Evolutionary conservation across 2,797 vertebrate genomes (phyloP), one percentile per base, ranked within the genome.

Genomic region (Pelochelys cantorii): DNA sequence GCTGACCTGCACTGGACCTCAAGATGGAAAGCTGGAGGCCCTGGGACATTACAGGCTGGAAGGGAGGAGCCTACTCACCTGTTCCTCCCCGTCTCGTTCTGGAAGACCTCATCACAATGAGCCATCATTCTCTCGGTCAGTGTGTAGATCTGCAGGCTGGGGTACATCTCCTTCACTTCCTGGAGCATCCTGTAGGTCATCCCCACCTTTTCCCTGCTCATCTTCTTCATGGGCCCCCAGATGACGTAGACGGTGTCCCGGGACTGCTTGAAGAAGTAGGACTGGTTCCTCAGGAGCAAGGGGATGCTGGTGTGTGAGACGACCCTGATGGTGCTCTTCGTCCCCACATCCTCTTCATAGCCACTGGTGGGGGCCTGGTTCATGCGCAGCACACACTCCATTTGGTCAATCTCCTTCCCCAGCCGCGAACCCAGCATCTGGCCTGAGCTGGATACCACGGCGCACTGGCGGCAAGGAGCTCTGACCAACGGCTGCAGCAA

Each of bases 1-100:
- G 22, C 11, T 75, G 37, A 75, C 23, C 71, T 42, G 71, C 23
- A 14, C 71, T 6, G 22, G 71, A 11, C 53, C 11, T 22, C 20
- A 18, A 11, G 78, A 8, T n/a, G 78, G 53, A 77, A 27, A 52
- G 42, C 37, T 42, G 22, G 31, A 75, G 34, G 34, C 34, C 37
- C 11, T 37, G 37, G 17, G 42, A 25, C 11, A 34, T 60, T 29
- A 53, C 9, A 23, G 27, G 29, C 55, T 11, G 56, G 2, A 48
- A 42, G 6, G n/a, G 55, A 34, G 54, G 34, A 62, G 8, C n/a
- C 13, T 11, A 29, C 7, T 93, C 98, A 99, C 99, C 99, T 98
- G 98, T 99, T 98, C 97, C 99, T 99, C 65, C 99, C 99, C 0
- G 99, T 99, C 98, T 99, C 99, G 0, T 98, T 98, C 97, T 99